A percentile compares a stretch with the other conserved stretches of the same genome.
Evolutionary conservation across 2,888 invertebrate genomes (phyloP).

Genomic region (Trilocha varians): DNA sequence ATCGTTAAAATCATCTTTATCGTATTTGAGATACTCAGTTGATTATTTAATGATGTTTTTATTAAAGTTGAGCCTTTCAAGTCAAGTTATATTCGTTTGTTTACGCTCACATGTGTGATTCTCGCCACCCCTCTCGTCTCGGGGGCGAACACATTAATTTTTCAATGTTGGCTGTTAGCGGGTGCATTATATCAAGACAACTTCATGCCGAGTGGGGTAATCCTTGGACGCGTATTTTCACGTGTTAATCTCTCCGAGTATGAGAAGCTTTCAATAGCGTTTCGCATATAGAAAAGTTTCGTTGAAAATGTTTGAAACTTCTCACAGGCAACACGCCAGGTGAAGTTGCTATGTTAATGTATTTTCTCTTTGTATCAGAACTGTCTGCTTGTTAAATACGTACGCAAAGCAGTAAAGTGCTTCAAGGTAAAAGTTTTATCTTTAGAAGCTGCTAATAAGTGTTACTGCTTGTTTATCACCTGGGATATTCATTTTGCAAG

Average conservation of each 20-base stretch:
- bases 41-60: neutral
- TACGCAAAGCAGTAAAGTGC: slow-evolving; percentile 19
- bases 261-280: slow-evolving; percentile 65
- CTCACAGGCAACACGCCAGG: slow-evolving; percentile 36
- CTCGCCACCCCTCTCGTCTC: slow-evolving; percentile 12
- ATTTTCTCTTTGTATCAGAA: slow-evolving; percentile 64
- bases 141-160: slow-evolving; percentile 26
- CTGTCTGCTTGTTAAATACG: slow-evolving; percentile 48
- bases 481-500: neutral
- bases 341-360: slow-evolving; percentile 67
- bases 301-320: slow-evolving; percentile 64
- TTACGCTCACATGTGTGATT: slow-evolving; percentile 17
- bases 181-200: slow-evolving; percentile 51
- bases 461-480: neutral
- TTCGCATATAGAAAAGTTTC: slow-evolving; percentile 66
- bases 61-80: slow-evolving; percentile 6
- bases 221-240: slow-evolving; percentile 62
- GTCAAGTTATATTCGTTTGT: slow-evolving; percentile 5
- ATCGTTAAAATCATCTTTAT: too few relatives aligned
- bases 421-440: slow-evolving; percentile 14
- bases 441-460: slow-evolving; percentile 9
- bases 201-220: slow-evolving; percentile 52
- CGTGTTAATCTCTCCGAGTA: slow-evolving; percentile 59
- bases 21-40: neutral
- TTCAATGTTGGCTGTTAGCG: slow-evolving; percentile 26